Percentiles rank a stretch among this genome's conserved stretches.
These are phyloP conservation scores for Megalops cyprinoides DNA, from an alignment of 2,797 vertebrate species.

Conservation along the genomic window DNA sequence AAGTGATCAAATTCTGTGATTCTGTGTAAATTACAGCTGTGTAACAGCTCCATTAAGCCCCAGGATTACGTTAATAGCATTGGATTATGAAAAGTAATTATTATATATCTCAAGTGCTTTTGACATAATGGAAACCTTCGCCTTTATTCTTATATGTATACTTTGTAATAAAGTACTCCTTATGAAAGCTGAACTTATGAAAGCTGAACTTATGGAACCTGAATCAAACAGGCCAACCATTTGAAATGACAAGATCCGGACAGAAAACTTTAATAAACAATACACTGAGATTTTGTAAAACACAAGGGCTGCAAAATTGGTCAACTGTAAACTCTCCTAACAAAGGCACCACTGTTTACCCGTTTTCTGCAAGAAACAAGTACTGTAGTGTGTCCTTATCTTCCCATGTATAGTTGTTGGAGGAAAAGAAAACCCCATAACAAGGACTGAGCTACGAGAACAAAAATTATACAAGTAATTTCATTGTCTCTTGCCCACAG, in stretches of 20 bases:
- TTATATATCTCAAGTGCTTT: neutral
- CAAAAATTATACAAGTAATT: conserved; percentile 49
- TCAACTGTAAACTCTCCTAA: neutral
- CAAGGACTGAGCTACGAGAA: conserved; percentile 49
- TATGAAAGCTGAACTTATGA: neutral
- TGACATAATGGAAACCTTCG: neutral
- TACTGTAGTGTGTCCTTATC: neutral
- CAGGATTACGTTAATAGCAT: neutral
- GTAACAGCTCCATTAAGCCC: neutral
- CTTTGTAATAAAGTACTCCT: neutral
- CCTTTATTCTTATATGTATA: neutral
- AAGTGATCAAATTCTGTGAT: neutral
- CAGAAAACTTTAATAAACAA: neutral
- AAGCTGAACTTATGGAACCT: neutral
- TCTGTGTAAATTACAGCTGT: neutral
- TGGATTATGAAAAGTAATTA: neutral
- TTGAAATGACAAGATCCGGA: neutral
- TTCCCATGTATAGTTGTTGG: conserved; percentile 42
- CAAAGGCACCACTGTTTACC: neutral
- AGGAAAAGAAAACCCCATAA: conserved; percentile 20
- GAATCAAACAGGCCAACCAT: neutral
- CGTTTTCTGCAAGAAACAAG: neutral
- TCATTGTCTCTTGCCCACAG: conserved; percentile 55
- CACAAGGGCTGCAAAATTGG: neutral
- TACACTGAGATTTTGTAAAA: neutral